These are phyloP conservation scores for Lepidocolaptes lacrymiger DNA, from an alignment of 2,797 vertebrate species.

Conservation along the genomic window DNA sequence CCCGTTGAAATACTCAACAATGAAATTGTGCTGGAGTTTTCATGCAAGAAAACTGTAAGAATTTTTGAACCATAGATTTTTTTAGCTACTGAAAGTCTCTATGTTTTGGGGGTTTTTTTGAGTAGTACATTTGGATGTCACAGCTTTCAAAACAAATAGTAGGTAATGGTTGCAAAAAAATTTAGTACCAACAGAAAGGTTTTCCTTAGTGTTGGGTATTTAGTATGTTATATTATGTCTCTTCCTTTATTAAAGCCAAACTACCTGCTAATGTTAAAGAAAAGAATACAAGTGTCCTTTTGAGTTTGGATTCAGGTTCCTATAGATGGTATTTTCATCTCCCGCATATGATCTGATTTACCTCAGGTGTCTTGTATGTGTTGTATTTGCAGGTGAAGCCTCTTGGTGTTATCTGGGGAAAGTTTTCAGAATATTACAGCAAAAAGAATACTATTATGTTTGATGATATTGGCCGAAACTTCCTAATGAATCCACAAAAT, in stretches of 20 bases:
- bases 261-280: not conserved
- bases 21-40: not conserved
- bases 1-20: not conserved
- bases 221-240: not conserved
- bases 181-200: not conserved
- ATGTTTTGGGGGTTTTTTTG: not conserved
- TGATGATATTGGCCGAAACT: conserved; percentile 98
- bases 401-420: conserved; percentile 97
- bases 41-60: not conserved
- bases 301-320: not conserved
- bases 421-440: conserved; percentile 94
- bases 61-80: not conserved
- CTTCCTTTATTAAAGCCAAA: not conserved
- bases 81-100: not conserved
- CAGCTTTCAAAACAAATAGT: not conserved
- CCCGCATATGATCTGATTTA: not conserved
- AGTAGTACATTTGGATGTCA: not conserved
- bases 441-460: conserved; percentile 99
- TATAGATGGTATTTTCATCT: not conserved
- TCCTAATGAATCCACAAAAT: conserved; percentile 99
- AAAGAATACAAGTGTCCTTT: not conserved
- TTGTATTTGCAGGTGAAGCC: conserved; percentile 90
- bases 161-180: not conserved
- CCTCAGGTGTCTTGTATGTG: not conserved
- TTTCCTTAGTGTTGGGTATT: not conserved